These are phyloP conservation scores for Drymonia ruficornis DNA, from an alignment of 2,888 invertebrate genomes.

Conservation along the genomic window DNA sequence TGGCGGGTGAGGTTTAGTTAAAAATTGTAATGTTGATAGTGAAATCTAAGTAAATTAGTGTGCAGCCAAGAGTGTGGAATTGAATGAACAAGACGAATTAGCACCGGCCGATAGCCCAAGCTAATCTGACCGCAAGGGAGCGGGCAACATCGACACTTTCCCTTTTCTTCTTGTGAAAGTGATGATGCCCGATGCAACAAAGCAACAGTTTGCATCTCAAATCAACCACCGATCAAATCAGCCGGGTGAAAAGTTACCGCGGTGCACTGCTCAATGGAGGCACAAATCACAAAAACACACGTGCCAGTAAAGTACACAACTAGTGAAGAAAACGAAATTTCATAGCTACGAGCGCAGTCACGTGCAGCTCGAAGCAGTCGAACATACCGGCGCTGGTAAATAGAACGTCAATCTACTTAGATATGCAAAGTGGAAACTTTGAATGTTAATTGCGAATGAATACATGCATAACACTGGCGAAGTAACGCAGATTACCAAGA, in stretches of 20 bases:
- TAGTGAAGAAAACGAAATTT: conserved; percentile 51
- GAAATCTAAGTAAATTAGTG: conserved; percentile 60
- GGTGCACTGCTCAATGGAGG: conserved; percentile 17
- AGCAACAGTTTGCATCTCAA: conserved; percentile 68
- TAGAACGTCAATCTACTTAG: conserved; percentile 59
- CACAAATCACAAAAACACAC: conserved; percentile 19
- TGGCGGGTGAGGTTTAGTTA: conserved; percentile 26
- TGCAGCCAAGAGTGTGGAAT: conserved; percentile 65
- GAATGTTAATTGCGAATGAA: conserved; percentile 58
- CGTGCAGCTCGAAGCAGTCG: conserved; percentile 45
- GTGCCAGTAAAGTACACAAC: conserved; percentile 26
- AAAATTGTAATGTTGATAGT: conserved; percentile 41
- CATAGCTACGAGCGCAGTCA: conserved; percentile 48
- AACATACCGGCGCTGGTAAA: conserved; percentile 52
- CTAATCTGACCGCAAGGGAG: conserved; percentile 82
- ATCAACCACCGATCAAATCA: conserved; percentile 53
- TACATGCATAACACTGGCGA: conserved; percentile 54
- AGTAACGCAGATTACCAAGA: conserved; percentile 47
- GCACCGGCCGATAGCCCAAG: conserved; percentile 67
- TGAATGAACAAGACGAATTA: conserved; percentile 78
- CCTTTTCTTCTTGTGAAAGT: conserved; percentile 83
- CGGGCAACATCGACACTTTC: conserved; percentile 76
- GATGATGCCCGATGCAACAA: conserved; percentile 77
- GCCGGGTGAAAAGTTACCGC: conserved; percentile 34
- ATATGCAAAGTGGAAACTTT: conserved; percentile 64